Evolutionary conservation across 2,888 invertebrate species (phyloP).

Genomic region (Latrodectus elegans): DNA sequence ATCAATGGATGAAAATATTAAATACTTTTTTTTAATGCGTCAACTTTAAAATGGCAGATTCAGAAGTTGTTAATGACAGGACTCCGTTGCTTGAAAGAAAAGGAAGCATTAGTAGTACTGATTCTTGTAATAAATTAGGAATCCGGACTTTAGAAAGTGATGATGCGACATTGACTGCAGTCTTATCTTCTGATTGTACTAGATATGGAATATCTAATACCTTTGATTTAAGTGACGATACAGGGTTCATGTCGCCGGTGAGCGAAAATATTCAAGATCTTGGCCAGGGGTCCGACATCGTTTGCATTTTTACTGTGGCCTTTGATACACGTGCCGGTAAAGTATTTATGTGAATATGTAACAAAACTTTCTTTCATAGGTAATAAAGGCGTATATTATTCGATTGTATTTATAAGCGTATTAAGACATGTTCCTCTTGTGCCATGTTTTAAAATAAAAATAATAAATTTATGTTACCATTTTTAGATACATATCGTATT

Average conservation of each 20-base stretch:
- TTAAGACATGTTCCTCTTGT: neutral
- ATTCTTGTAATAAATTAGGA: conserved; percentile 49
- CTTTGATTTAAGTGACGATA: conserved; percentile 45
- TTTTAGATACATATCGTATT: no score
- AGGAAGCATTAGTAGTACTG: conserved; percentile 49
- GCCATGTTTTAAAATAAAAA: neutral
- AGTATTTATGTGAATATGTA: neutral
- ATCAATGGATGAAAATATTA: no score
- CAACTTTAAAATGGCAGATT: conserved; percentile 49
- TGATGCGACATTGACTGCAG: conserved; percentile 41
- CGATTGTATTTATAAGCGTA: neutral
- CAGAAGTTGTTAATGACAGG: conserved; percentile 57
- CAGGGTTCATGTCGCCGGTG: conserved; percentile 49
- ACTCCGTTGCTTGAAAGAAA: conserved; percentile 63
- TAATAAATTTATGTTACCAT: no score
- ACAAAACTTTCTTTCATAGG: neutral
- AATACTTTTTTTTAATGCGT: no score
- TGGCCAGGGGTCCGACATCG: conserved; percentile 70
- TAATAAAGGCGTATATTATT: no score
- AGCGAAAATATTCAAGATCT: conserved; percentile 8
- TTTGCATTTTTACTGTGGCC: conserved; percentile 76
- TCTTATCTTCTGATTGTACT: conserved; percentile 38
- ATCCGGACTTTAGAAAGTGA: conserved; percentile 53
- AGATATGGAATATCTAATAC: conserved; percentile 59
- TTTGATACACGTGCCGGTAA: conserved; percentile 74